Evolutionary conservation across 2,113 vertebrate species (phyloP).

Genomic region (Jacana jacana): DNA sequence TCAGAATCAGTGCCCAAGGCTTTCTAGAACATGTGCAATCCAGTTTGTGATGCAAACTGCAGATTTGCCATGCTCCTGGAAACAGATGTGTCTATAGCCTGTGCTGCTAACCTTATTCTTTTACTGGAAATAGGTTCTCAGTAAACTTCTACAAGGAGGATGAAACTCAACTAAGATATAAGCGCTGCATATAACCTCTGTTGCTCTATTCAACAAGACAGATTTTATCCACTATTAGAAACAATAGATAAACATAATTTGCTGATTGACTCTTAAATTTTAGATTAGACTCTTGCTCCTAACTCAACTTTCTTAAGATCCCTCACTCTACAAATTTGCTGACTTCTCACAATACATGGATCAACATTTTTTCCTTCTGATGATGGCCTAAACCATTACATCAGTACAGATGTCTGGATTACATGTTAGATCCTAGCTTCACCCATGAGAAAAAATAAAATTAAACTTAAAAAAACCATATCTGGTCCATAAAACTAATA

Average conservation of each 20-base stretch:
- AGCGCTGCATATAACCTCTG: background rate
- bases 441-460: background rate
- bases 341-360: background rate
- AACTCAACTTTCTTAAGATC: background rate
- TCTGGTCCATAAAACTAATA: background rate
- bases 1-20: background rate
- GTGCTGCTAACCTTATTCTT: background rate
- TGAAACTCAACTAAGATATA: background rate
- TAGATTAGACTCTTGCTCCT: background rate
- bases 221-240: background rate
- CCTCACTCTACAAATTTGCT: background rate
- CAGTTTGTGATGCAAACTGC: background rate
- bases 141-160: background rate
- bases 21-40: background rate
- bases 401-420: background rate
- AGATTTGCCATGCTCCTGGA: background rate
- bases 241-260: background rate
- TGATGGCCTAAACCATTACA: background rate
- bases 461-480: background rate
- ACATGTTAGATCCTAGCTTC: background rate
- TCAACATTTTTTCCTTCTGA: background rate
- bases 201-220: background rate
- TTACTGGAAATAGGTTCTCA: background rate
- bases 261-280: background rate
- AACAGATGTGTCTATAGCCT: background rate